Base-by-base conservation (phyloP, 23 tunicate species). In the Clavelina lepadiformis region DNA sequence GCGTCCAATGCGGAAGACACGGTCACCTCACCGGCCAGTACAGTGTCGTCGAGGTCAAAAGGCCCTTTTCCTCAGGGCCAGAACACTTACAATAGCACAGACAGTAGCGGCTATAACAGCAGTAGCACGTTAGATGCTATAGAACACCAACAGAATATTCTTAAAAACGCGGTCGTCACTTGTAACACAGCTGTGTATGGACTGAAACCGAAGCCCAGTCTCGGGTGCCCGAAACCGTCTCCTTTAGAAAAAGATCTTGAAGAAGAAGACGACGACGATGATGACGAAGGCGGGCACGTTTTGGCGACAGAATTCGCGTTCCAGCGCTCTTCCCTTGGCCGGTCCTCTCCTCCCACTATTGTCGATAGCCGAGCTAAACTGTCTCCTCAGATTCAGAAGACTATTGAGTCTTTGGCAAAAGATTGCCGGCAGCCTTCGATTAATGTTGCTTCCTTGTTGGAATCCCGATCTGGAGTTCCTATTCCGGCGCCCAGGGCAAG, bases 91-190 rank as follows among this genome's bases (percentile, higher is more conserved):
- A 87, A 87, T 73, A 87, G 96, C 51, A 77, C 78, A 36, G 96
- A 87, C 67, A 87, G 96, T 38, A 87, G 96, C 66, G 96, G 96
- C 27, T 87, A 87, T 72, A 87, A 87, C 73, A 87, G 88, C 56
- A 79, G 96, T 38, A 79, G 86, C 49, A 87, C 96, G 15, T 49
- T 87, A 35, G 96, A 87, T 61, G 96, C 73, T 6, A 54, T 73
- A 4, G 96, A 87, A 19, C 86, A 79, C 57, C 11, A 5, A 24
- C 77, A 46, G 19, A 52, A 80, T 21, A 68, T 20, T 53, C 26
- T 46, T 20, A 78, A 67, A 45, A 67, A 30, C 54, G 47, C 55
- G 19, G 38, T 58, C 30, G 69, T 61, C 3, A 25, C 63, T 28
- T 29, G 30, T 30, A n/a, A 26, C 73, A 67, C 25, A 22, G 37